Percentiles rank a stretch among this genome's conserved stretches.
Conservation (phyloP, 2,797 vertebrate genomes). For the Alosa sapidissima region DNA sequence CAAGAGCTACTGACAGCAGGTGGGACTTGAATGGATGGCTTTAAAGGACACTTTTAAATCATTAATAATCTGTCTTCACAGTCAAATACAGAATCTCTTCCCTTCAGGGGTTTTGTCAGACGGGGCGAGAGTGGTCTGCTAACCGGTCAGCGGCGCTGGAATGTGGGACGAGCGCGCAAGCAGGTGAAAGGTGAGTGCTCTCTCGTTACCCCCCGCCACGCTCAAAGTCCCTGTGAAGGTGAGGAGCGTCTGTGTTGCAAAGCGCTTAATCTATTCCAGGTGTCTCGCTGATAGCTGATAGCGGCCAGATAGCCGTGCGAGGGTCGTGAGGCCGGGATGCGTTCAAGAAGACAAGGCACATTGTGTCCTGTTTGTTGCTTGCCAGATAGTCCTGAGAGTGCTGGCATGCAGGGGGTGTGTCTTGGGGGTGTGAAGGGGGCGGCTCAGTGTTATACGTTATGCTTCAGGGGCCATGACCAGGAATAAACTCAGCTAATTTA, state of each 20-base stretch:
- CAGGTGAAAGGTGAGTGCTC: constrained; percentile 2
- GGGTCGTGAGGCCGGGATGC: not conserved
- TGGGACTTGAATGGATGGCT: not conserved
- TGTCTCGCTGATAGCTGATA: not conserved
- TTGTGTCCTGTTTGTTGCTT: not conserved
- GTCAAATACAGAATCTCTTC: not conserved
- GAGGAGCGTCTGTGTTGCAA: not conserved
- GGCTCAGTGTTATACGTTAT: not conserved
- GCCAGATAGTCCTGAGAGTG: not conserved
- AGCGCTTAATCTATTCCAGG: not conserved
- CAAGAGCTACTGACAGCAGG: not conserved
- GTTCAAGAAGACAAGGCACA: not conserved
- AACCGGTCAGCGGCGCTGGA: not conserved
- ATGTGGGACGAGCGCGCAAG: not conserved
- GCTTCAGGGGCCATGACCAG: not conserved
- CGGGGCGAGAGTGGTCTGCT: not conserved
- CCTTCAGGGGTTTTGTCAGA: not conserved
- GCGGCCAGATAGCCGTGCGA: not conserved
- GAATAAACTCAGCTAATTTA: not conserved
- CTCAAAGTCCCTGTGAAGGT: not conserved
- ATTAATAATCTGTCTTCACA: constrained; percentile 29
- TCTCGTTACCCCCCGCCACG: not conserved
- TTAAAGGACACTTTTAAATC: constrained; percentile 42
- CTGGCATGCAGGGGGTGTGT: not conserved
- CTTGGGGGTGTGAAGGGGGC: not conserved